Percentiles rank a stretch among this genome's conserved stretches.
Conservation (phyloP, 2,888 invertebrate species). For the Teinopalpus imperialis region DNA sequence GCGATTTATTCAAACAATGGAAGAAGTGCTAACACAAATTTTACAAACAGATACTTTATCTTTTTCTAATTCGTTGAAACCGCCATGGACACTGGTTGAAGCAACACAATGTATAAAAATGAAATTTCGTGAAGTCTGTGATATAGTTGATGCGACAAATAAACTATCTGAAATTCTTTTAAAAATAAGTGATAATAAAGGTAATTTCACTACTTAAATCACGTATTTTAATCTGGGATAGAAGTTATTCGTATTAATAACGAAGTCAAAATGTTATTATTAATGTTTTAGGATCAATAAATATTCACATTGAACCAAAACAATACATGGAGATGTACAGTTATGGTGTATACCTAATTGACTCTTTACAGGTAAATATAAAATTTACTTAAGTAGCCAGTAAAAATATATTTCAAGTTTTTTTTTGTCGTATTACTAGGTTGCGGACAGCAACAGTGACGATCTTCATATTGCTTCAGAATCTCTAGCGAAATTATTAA, state of each 20-base stretch:
- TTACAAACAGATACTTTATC: conserved; percentile 45
- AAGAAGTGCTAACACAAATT: conserved; percentile 57
- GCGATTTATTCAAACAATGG: conserved; percentile 68
- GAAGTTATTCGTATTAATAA: too few relatives aligned
- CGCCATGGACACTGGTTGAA: conserved; percentile 62
- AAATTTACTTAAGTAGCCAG: too few relatives aligned
- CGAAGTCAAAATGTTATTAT: too few relatives aligned
- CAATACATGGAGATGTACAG: conserved; percentile 79
- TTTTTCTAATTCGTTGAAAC: conserved; percentile 40
- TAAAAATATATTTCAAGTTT: too few relatives aligned
- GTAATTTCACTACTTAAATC: conserved; percentile 40
- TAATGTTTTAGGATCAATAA: conserved; percentile 70
- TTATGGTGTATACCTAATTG: conserved; percentile 72
- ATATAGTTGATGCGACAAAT: conserved; percentile 47
- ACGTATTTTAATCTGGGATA: too few relatives aligned
- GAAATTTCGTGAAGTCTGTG: conserved; percentile 41
- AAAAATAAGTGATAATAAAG: conserved; percentile 47
- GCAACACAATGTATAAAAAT: conserved; percentile 53
- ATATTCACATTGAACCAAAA: conserved; percentile 63
- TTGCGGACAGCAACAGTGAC: conserved; percentile 40
- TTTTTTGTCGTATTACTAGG: conserved; percentile 45
- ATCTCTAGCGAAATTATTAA: conserved; percentile 49
- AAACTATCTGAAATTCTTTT: conserved; percentile 48
- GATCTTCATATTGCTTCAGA: conserved; percentile 53
- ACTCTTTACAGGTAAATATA: conserved; percentile 62